These are phyloP conservation scores for Propithecus deckenii DNA, from an alignment of 2,797 vertebrate genomes.

Conservation along the genomic window DNA sequence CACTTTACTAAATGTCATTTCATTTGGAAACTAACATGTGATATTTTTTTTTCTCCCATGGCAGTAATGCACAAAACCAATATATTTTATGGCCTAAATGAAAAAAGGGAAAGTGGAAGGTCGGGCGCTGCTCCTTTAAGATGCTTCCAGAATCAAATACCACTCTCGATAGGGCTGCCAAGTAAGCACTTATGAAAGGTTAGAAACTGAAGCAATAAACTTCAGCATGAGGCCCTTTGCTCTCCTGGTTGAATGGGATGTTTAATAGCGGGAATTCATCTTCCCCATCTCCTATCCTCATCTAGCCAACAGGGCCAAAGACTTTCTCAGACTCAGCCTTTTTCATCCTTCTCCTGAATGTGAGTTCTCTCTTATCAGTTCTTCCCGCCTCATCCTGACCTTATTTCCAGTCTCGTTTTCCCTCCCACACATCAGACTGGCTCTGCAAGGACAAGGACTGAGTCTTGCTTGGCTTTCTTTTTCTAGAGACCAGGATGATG, in stretches of 20 bases:
- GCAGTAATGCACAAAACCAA: constrained; percentile 56
- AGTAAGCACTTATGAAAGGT: constrained; percentile 74
- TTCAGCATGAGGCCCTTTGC: constrained; percentile 43
- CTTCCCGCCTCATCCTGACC: background rate
- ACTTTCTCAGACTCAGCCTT: background rate
- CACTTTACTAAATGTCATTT: constrained; percentile 61
- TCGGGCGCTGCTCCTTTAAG: constrained; percentile 41
- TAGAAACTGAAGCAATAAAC: constrained; percentile 53
- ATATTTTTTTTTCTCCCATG: constrained; percentile 44
- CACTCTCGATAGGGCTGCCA: constrained; percentile 34
- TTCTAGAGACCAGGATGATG: background rate
- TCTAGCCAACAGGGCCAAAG: background rate
- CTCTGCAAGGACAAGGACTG: background rate
- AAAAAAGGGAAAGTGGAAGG: constrained; percentile 4
- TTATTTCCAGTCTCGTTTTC: background rate
- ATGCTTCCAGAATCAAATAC: constrained; percentile 66
- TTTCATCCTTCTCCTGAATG: background rate
- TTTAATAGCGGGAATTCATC: constrained; percentile 45
- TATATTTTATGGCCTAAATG: constrained; percentile 68
- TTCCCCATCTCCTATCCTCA: background rate
- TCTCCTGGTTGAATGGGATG: background rate
- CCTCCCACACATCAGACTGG: background rate
- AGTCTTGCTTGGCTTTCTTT: background rate
- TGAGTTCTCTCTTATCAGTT: background rate
- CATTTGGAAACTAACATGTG: constrained; percentile 57